phyloP scores from a whole-genome alignment of 2,888 invertebrate genomes.

The Caenorhabditis sp. region DNA sequence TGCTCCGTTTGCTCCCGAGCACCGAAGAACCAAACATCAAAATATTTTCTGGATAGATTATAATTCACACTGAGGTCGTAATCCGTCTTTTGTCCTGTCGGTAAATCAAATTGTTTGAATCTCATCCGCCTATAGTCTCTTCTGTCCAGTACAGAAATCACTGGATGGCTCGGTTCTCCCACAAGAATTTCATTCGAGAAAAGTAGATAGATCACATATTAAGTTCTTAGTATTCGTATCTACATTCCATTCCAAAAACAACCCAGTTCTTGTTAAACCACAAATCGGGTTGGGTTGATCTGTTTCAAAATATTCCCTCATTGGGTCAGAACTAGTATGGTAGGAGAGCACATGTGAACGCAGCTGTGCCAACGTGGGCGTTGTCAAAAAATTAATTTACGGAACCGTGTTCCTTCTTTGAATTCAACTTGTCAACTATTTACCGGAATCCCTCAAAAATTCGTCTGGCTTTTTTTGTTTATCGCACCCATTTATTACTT shows the following conservation, averaged over 20 bases:
- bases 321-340: no score
- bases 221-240: no score
- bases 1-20: neutral
- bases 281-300: no score
- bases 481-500: neutral
- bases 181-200: no score
- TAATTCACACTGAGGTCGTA: slow-evolving; percentile 15
- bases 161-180: no score
- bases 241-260: no score
- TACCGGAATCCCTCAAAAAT: neutral
- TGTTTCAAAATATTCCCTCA: no score
- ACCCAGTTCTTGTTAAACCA: no score
- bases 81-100: slow-evolving; percentile 5
- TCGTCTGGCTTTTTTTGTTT: slow-evolving; percentile 1
- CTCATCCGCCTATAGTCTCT: neutral
- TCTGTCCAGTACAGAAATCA: no score
- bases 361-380: no score
- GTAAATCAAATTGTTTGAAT: neutral
- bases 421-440: neutral
- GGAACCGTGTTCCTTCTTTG: neutral
- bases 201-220: no score
- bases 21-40: slow-evolving; percentile 13
- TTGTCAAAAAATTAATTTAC: neutral
- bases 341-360: no score
- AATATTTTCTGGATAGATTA: slow-evolving; percentile 16